Conservation (phyloP, 2,113 vertebrate genomes). For the Epinephelus cyanopodus region DNA sequence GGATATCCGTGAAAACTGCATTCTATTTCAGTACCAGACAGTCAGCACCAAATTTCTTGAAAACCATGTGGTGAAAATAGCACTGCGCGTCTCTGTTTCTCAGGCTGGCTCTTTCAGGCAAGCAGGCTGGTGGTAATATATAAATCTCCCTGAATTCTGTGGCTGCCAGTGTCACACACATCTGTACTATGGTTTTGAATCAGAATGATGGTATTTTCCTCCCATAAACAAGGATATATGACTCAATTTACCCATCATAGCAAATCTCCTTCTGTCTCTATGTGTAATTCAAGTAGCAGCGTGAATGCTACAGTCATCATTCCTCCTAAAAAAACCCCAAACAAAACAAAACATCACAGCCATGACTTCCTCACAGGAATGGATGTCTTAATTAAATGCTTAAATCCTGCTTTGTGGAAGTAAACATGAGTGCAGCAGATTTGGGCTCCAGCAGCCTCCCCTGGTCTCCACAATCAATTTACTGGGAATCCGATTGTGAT, state of each 20-base stretch:
- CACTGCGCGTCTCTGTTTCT: background rate
- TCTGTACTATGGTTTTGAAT: background rate
- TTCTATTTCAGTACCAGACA: background rate
- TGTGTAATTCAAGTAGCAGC: background rate
- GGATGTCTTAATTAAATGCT: background rate
- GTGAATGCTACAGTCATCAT: background rate
- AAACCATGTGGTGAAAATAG: background rate
- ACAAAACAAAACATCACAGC: background rate
- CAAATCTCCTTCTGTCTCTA: background rate
- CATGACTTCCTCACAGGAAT: background rate
- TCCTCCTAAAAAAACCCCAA: background rate
- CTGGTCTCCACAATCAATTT: slow-evolving; percentile 50
- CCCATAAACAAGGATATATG: background rate
- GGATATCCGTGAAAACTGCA: background rate
- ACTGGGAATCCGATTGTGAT: slow-evolving; percentile 53
- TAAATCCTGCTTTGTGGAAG: background rate
- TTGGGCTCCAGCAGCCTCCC: slow-evolving; percentile 2
- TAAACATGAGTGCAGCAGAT: background rate
- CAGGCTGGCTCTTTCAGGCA: background rate
- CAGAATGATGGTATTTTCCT: background rate
- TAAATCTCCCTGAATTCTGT: background rate
- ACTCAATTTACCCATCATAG: slow-evolving; percentile 7
- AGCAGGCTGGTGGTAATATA: background rate
- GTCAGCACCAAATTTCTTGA: background rate
- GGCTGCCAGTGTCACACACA: background rate